Percentiles rank a stretch among this genome's conserved stretches.
These are phyloP conservation scores for Neotoma lepida DNA, from an alignment of 2,113 vertebrate species.

Conservation along the genomic window DNA sequence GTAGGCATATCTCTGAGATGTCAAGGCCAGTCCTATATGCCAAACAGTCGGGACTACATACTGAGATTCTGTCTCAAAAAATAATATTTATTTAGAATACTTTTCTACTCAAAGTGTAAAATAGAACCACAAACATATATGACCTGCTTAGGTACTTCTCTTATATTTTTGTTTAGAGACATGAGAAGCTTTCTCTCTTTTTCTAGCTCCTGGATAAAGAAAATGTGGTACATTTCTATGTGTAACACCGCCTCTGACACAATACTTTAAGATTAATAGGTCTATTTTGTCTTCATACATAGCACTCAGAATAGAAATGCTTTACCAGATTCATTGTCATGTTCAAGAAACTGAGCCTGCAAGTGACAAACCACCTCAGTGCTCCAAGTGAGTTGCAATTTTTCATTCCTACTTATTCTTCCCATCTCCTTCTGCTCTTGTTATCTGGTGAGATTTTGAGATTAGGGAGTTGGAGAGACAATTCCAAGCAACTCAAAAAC, in stretches of 20 bases:
- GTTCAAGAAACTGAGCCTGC: neutral
- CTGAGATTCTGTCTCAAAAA: neutral
- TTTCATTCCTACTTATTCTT: neutral
- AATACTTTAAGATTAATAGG: slow-evolving; percentile 10
- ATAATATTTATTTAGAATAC: neutral
- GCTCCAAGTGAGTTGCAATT: neutral
- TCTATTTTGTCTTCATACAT: slow-evolving; percentile 16
- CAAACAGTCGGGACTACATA: neutral
- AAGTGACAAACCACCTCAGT: neutral
- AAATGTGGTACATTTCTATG: too few species aligned
- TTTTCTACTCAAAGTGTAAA: neutral
- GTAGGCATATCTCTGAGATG: neutral
- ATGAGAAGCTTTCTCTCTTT: neutral
- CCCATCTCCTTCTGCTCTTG: neutral
- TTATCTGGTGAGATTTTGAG: neutral
- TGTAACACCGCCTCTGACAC: neutral
- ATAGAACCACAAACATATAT: neutral
- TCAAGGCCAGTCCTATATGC: neutral
- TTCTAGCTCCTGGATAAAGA: neutral
- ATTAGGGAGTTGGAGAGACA: slow-evolving; percentile 34
- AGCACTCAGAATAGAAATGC: neutral
- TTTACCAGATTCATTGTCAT: neutral
- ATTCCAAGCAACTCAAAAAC: slow-evolving; percentile 40
- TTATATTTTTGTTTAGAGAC: neutral
- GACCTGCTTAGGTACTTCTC: neutral